Conservation (phyloP, 23 tunicate species). For the Halocynthia roretzi region DNA sequence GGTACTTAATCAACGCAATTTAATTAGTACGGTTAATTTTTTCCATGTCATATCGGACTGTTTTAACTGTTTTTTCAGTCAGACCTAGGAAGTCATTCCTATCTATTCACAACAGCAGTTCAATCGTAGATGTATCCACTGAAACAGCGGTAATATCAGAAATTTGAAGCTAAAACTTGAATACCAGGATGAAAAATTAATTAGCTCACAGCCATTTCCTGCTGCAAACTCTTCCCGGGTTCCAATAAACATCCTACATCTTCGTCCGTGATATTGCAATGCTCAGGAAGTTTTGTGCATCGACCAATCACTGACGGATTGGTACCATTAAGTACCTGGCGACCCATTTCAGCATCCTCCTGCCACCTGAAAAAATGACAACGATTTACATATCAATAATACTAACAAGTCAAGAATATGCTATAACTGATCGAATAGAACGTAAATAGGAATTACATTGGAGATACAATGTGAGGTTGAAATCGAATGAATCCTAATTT, state of each 20-base stretch:
- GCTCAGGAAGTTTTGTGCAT: slow-evolving; percentile 28
- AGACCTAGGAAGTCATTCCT: too few species aligned
- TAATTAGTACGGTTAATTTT: too few species aligned
- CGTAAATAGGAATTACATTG: too few species aligned
- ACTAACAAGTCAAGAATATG: too few species aligned
- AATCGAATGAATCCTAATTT: too few species aligned
- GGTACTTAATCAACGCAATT: too few species aligned
- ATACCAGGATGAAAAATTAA: too few species aligned
- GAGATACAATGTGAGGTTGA: too few species aligned
- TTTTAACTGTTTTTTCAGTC: too few species aligned
- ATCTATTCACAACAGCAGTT: not conserved
- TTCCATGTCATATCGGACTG: too few species aligned
- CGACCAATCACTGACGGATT: slow-evolving; percentile 12
- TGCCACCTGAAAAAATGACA: slow-evolving; percentile 22
- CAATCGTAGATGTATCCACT: not conserved
- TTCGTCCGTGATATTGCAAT: slow-evolving; percentile 28
- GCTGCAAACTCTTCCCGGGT: slow-evolving; percentile 7
- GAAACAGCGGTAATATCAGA: not conserved
- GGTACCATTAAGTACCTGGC: slow-evolving; percentile 30
- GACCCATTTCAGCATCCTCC: slow-evolving; percentile 31
- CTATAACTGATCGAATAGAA: too few species aligned
- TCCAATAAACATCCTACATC: slow-evolving; percentile 6
- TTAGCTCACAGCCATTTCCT: slow-evolving; percentile 24
- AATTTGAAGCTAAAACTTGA: too few species aligned
- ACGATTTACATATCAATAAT: not conserved